A percentile compares a stretch with the other conserved stretches of the same genome.
phyloP scores from a whole-genome alignment of 2,113 vertebrate species.

The Fulica atra region DNA sequence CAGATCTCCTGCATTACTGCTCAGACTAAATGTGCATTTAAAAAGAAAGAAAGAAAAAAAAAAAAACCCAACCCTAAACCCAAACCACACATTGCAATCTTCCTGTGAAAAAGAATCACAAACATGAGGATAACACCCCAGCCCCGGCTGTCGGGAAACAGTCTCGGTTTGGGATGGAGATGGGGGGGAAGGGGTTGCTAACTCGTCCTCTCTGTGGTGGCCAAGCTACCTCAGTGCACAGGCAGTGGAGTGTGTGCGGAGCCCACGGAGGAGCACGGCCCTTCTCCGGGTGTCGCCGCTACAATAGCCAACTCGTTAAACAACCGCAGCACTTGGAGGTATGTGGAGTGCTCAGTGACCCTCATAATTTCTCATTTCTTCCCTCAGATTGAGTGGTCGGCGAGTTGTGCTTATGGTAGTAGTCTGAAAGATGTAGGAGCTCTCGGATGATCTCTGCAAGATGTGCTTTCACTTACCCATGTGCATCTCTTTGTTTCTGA shows the following conservation, averaged over 20 bases:
- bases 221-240: constrained; percentile 13
- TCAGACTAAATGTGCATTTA: constrained; percentile 67
- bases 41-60: constrained; percentile 44
- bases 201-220: background rate
- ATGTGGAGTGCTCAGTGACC: constrained; percentile 44
- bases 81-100: constrained; percentile 47
- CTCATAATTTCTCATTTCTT: constrained; percentile 68
- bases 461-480: constrained; percentile 61
- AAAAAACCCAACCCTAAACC: background rate
- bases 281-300: background rate
- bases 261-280: background rate
- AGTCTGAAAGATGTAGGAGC: constrained; percentile 41
- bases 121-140: constrained; percentile 65
- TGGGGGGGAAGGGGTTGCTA: background rate
- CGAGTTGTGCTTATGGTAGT: constrained; percentile 24
- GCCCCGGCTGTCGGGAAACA: constrained; percentile 45
- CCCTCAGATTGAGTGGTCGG: constrained; percentile 32
- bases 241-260: background rate
- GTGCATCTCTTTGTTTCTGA: constrained; percentile 70
- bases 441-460: constrained; percentile 49
- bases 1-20: constrained; percentile 66
- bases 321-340: background rate
- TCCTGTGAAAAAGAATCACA: constrained; percentile 68
- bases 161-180: background rate
- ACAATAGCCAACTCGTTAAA: background rate